Percentiles rank a stretch among this genome's conserved stretches.
These are phyloP conservation scores for Drosophila erecta DNA, from an alignment of 1,140 invertebrate species.

Conservation along the genomic window DNA sequence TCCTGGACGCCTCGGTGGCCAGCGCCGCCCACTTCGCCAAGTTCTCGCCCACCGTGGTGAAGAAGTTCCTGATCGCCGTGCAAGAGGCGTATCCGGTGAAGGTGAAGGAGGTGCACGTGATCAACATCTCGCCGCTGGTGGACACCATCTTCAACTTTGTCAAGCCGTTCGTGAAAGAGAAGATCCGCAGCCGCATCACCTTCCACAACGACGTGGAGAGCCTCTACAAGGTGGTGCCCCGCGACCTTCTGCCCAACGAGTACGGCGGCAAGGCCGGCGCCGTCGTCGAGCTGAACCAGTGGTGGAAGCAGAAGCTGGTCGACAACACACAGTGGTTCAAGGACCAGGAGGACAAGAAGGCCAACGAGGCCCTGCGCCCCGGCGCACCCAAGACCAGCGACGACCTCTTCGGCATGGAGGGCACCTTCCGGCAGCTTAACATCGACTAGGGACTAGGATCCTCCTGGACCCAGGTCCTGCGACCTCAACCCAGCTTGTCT, in stretches of 20 bases:
- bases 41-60: slow-evolving; percentile 90
- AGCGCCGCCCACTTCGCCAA: slow-evolving; percentile 91
- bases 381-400: slow-evolving; percentile 92
- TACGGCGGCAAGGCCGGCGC: slow-evolving; percentile 91
- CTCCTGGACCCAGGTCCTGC: slow-evolving; percentile 8
- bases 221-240: slow-evolving; percentile 91
- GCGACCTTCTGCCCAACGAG: slow-evolving; percentile 91
- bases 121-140: slow-evolving; percentile 93
- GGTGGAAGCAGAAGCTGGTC: slow-evolving; percentile 90
- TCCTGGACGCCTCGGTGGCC: slow-evolving; percentile 90
- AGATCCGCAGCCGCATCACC: slow-evolving; percentile 92
- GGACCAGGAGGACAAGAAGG: slow-evolving; percentile 89
- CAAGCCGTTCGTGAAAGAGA: slow-evolving; percentile 93
- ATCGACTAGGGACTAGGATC: slow-evolving; percentile 87
- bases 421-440: slow-evolving; percentile 91
- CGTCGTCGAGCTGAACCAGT: slow-evolving; percentile 89
- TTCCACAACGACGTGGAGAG: slow-evolving; percentile 90
- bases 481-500: slow-evolving; percentile 38
- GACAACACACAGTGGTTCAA: slow-evolving; percentile 91
- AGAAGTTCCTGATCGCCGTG: slow-evolving; percentile 93
- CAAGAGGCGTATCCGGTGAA: slow-evolving; percentile 94
- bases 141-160: slow-evolving; percentile 93
- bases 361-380: slow-evolving; percentile 90
- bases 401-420: slow-evolving; percentile 92
- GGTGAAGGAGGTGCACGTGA: slow-evolving; percentile 92